Base-by-base conservation (phyloP, 1,140 invertebrate species). In the Cheumatopsyche charites region DNA sequence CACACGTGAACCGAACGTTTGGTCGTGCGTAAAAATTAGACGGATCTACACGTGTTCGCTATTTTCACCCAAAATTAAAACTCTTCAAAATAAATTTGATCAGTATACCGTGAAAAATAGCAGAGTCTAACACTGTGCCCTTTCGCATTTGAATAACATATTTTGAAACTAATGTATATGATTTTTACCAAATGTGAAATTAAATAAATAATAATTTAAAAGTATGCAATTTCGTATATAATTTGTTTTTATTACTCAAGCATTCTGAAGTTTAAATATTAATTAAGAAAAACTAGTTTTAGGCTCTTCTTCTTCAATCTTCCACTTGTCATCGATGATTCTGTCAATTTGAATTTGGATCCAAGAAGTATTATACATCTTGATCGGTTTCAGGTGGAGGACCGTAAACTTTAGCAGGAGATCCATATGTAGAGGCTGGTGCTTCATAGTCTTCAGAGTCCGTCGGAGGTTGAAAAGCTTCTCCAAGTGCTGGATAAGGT, bases 371-470 rank as follows among this genome's bases (percentile, higher is more conserved):
- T n/a, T n/a, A n/a, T n/a, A 23, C 42, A 19, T 66, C 63, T 19
- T 23, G 42, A 42, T 23, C 62, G 6, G 61, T n/a, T 1, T 12
- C 41, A n/a, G n/a, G 25, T 65, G 36, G 41, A 17, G 55, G 19
- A 49, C 65, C 65, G 25, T 45, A 45, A n/a, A 29, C 2, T 12
- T 19, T 23, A 13, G 70, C 42, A 4, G 82, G 81, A 13, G 77
- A 76, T 1, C 75, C 67, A 68, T 81, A 82, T 3, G 77, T 79
- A 7, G 78, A 77, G 15, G 79, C 72, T 7, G 83, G 83, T 19
- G 81, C 79, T 55, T 78, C 81, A 72, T 84, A 84, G 73, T 79
- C 82, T 47, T 80, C 76, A 26, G 76, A 79, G n/a, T 82, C 82
- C 0, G 80, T 66, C 25, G 83, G 83, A 0, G 83, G 73, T 5